Conservation (phyloP, 2,888 invertebrate genomes). For the Molanna angustata region DNA sequence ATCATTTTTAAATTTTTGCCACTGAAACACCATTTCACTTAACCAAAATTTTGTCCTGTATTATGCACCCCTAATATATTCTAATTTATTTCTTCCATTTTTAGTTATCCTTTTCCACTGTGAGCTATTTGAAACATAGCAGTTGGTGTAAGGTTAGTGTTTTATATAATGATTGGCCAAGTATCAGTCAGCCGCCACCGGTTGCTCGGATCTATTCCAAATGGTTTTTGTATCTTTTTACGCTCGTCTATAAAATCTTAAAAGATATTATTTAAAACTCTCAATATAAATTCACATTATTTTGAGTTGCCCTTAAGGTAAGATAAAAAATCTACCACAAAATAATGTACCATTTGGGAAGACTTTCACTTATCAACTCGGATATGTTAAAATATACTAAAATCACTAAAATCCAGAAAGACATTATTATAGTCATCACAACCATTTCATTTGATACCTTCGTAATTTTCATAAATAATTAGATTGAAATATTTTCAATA, state of each 20-base stretch:
- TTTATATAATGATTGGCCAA: slow-evolving; percentile 1
- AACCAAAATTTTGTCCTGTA: neutral
- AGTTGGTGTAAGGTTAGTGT: slow-evolving; percentile 12
- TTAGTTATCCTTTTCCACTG: too few species aligned
- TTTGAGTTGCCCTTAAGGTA: slow-evolving; percentile 8
- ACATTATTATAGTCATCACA: neutral
- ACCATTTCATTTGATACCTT: neutral
- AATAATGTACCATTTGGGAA: slow-evolving; percentile 21
- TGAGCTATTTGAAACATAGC: slow-evolving; percentile 11
- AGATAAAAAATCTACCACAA: slow-evolving; percentile 14
- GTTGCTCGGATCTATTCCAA: slow-evolving; percentile 9
- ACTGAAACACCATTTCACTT: neutral
- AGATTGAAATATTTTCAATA: neutral
- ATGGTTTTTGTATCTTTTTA: slow-evolving; percentile 8
- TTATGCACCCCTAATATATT: slow-evolving; percentile 4
- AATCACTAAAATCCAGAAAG: neutral
- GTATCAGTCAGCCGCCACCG: too few species aligned
- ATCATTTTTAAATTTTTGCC: neutral
- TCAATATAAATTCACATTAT: slow-evolving; percentile 9
- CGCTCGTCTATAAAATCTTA: neutral
- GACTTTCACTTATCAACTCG: slow-evolving; percentile 14
- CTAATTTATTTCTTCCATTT: too few species aligned
- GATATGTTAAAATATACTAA: neutral
- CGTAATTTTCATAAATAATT: neutral
- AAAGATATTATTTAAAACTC: slow-evolving; percentile 8